phyloP scores from a whole-genome alignment of 2,888 invertebrate genomes.

The Tetheella fluctuosa region DNA sequence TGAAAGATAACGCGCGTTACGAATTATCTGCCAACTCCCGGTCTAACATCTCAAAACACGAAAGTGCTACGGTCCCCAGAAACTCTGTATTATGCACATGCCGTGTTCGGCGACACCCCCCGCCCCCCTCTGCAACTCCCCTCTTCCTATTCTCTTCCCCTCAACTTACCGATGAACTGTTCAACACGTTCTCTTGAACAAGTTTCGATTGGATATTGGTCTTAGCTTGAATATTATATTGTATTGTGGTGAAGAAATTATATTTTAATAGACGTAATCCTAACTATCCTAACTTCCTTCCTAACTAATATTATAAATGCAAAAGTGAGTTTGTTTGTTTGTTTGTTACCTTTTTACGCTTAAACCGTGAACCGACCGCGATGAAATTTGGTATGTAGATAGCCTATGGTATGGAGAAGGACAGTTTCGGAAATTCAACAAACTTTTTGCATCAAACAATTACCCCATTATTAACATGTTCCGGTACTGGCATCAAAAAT shows the following conservation, averaged over 20 bases:
- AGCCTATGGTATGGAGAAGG: no score
- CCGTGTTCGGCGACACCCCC: conserved; percentile 23
- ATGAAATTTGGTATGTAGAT: no score
- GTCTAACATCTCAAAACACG: conserved; percentile 31
- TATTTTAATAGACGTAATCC: no score
- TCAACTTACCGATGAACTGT: conserved; percentile 25
- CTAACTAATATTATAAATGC: no score
- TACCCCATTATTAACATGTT: no score
- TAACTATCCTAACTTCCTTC: no score
- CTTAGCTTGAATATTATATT: conserved; percentile 29
- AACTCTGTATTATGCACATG: conserved; percentile 43
- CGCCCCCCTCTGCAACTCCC: conserved; percentile 14
- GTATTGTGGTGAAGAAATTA: conserved; percentile 13
- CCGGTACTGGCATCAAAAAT: not conserved
- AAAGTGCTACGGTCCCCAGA: conserved; percentile 34
- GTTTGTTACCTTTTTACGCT: no score
- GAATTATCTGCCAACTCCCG: conserved; percentile 20
- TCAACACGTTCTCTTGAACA: conserved; percentile 31
- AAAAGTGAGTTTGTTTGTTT: not conserved
- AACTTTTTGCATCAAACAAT: no score
- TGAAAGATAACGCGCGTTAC: no score
- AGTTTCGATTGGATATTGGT: conserved; percentile 43
- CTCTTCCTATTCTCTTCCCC: conserved; percentile 15
- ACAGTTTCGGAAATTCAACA: no score
- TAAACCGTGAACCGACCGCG: no score